Evolutionary conservation across 2,113 vertebrate species (phyloP), one percentile per base, ranked within the genome.

Genomic region (Tyrannus savana): DNA sequence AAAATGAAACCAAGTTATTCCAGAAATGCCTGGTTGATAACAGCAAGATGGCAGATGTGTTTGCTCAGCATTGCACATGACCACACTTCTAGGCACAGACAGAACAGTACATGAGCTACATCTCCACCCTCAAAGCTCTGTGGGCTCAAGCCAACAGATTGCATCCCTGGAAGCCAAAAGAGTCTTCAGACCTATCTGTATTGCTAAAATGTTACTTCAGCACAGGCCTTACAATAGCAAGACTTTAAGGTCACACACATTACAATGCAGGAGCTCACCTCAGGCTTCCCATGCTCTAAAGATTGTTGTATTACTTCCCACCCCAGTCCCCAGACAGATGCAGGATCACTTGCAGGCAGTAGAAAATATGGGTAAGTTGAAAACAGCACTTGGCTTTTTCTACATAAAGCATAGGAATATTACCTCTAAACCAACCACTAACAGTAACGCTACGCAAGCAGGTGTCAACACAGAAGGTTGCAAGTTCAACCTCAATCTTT

Each of bases 121-220:
- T 30, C 67, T 69, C 84, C 81, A 49, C 49, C 53, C 84, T 62
- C 63, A 80, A 53, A 82, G 39, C 19, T 73, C 50, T 50, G 39
- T 14, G 39, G 55, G 46, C 59, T 63, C 50, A 76, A 77, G 72
- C 63, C 78, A 91, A 86, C 42, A 90, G 78, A 87, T 0, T 63
- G n/a, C 56, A 81, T 66, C n/a, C 64, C 19, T 72, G n/a, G 67
- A 83, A 90, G 81, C 44, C 62, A 80, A 55, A 14, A 50, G n/a
- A 47, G n/a, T 58, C 39, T 71, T 78, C 79, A 83, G 49, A 80
- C 33, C 50, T 66, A 73, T 58, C 19, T 59, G 67, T 75, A 77
- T 39, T 90, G 75, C 79, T 93, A 67, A 85, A 92, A 76, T 24
- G 37, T 64, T 73, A 88, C 53, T 91, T 97, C 89, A 94, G 75